phyloP scores from a whole-genome alignment of 2,113 vertebrate species.

The Nothobranchius kuhntae region DNA sequence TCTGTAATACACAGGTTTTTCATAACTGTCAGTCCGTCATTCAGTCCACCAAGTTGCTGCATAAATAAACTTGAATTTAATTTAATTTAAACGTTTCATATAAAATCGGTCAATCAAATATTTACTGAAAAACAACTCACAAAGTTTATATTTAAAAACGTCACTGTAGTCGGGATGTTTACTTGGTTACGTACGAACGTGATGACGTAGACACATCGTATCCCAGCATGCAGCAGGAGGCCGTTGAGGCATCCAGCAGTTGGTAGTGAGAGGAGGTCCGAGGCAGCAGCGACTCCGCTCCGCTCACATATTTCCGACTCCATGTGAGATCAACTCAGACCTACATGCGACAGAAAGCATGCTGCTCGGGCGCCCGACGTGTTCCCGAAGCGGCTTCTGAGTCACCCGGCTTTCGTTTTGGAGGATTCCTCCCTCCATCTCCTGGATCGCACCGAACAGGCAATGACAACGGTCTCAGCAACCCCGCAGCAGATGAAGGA shows the following conservation, averaged over 20 bases:
- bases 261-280: conserved; percentile 66
- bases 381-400: conserved; percentile 78
- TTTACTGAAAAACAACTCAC: too few species aligned
- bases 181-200: conserved; percentile 60
- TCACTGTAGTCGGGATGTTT: conserved; percentile 39
- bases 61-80: too few species aligned
- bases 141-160: too few species aligned
- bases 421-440: conserved; percentile 86
- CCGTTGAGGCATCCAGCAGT: conserved; percentile 68
- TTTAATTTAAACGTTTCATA: too few species aligned
- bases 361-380: conserved; percentile 71
- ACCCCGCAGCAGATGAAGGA: conserved; percentile 98
- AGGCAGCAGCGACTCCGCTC: conserved; percentile 42
- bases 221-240: conserved; percentile 77
- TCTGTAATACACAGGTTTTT: too few species aligned
- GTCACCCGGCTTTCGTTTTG: conserved; percentile 76
- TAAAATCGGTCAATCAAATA: too few species aligned
- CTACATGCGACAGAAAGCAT: conserved; percentile 72
- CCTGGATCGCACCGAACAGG: conserved; percentile 85
- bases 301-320: conserved; percentile 41
- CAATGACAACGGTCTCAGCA: conserved; percentile 96
- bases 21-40: too few species aligned
- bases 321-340: conserved; percentile 66
- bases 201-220: conserved; percentile 42
- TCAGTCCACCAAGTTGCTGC: too few species aligned